These are phyloP conservation scores for Margaritifera margaritifera DNA, from an alignment of 2,888 invertebrate genomes.

Conservation along the genomic window DNA sequence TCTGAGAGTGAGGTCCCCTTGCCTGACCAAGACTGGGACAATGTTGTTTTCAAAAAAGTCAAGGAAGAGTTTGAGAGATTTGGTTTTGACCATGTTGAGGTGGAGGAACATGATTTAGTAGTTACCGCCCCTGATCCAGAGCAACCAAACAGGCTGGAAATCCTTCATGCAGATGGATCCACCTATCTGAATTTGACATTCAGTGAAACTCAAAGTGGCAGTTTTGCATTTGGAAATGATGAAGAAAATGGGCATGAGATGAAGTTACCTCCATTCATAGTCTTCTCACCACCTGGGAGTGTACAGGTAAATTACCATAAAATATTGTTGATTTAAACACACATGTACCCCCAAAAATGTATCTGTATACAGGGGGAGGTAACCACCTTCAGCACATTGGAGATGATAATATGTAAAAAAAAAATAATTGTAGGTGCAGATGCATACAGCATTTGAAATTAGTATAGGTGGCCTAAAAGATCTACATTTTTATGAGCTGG, in stretches of 20 bases:
- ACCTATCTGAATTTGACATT: conserved; percentile 13
- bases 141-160: conserved; percentile 47
- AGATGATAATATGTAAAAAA: too few relatives aligned
- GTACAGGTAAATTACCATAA: conserved; percentile 47
- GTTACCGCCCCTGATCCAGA: conserved; percentile 48
- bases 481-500: too few relatives aligned
- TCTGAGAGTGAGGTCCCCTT: too few relatives aligned
- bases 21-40: too few relatives aligned
- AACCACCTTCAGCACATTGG: too few relatives aligned
- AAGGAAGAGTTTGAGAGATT: conserved; percentile 34
- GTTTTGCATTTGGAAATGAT: conserved; percentile 8
- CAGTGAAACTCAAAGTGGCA: conserved; percentile 7
- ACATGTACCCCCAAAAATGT: too few relatives aligned
- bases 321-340: too few relatives aligned
- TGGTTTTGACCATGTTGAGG: conserved; percentile 44
- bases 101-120: conserved; percentile 44
- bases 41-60: conserved; percentile 10
- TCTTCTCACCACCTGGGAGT: conserved; percentile 49
- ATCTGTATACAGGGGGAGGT: too few relatives aligned
- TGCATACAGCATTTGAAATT: too few relatives aligned
- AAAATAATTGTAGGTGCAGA: too few relatives aligned
- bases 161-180: conserved; percentile 31
- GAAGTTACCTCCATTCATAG: conserved; percentile 8
- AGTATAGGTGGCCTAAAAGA: too few relatives aligned
- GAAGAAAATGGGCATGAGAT: conserved; percentile 1